These are phyloP conservation scores for Phyllostomus discolor DNA, from an alignment of 2,113 vertebrate species.

Conservation along the genomic window DNA sequence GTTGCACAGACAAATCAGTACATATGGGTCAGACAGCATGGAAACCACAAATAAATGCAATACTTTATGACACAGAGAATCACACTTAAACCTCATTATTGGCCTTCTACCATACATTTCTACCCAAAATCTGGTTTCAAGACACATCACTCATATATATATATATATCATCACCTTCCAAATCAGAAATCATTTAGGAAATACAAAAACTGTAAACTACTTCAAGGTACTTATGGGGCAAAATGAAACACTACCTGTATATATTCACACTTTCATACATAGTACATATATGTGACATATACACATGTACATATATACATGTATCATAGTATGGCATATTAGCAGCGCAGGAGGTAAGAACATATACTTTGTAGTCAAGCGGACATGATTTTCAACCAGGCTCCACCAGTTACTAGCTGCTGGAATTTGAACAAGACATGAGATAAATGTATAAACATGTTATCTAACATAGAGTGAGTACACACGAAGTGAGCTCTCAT, in stretches of 20 bases:
- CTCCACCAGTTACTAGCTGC: background rate
- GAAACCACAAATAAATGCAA: background rate
- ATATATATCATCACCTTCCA: background rate
- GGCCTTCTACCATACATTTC: background rate
- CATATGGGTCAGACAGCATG: background rate
- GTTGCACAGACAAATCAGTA: background rate
- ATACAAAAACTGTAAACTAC: background rate
- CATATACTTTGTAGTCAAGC: background rate
- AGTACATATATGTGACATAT: background rate
- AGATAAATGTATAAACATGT: background rate
- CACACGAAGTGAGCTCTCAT: background rate
- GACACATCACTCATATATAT: background rate
- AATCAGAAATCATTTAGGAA: slow-evolving; percentile 8
- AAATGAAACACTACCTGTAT: background rate
- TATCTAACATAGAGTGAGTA: background rate
- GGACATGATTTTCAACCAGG: background rate
- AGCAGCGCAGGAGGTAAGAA: background rate
- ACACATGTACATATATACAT: background rate
- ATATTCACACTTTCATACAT: background rate
- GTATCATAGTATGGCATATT: background rate
- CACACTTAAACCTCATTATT: background rate
- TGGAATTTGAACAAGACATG: background rate
- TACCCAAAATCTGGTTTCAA: background rate
- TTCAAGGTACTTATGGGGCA: background rate
- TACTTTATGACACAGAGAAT: background rate